Base-by-base conservation (phyloP, 2,113 vertebrate genomes). In the Nipponia nippon region DNA sequence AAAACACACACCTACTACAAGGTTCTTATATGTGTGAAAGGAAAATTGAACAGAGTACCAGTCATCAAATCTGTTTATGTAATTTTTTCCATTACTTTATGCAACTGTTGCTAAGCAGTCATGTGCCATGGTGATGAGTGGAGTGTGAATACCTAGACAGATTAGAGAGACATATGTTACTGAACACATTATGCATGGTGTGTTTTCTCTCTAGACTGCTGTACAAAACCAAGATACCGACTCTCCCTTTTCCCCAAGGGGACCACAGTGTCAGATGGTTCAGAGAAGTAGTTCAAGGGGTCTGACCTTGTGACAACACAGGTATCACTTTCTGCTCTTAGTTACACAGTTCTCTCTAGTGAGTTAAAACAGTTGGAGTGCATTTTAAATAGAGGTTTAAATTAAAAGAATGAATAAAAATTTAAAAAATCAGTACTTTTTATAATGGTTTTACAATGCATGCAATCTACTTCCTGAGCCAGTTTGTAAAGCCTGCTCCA, bases 31-130 rank as follows among this genome's bases (percentile, higher is more conserved):
- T 52, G 36, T 4, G 12, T 63, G 47, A 83, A 77, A 85, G 27
- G 47, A 63, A 91, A 91, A 93, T 26, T 34, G 36, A 89, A 63
- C 4, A 49, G 16, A 87, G 16, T 42, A 91, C 12, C 29, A 83
- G 18, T n/a, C 38, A 71, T 66, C 73, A 94, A 96, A 76, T 13
- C 30, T 77, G 46, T 81, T 94, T 80, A 93, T 83, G 50, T 90
- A 82, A 78, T 91, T 84, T 84, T 75, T 90, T 53, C n/a, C 46
- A 23, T 84, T 77, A 90, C 49, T 95, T 96, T 90, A 96, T 67
- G 75, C 91, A 96, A 96, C 87, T 94, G 93, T 97, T 97, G 94
- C 96, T 96, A 97, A 67, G 96, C 87, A 95, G 63, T 94, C 87
- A 93, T 79, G 79, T 96, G 93, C 91, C 89, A 65, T 88, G 89